These are phyloP conservation scores for Glaucomys volans DNA, from an alignment of 2,113 vertebrate genomes.

Conservation along the genomic window DNA sequence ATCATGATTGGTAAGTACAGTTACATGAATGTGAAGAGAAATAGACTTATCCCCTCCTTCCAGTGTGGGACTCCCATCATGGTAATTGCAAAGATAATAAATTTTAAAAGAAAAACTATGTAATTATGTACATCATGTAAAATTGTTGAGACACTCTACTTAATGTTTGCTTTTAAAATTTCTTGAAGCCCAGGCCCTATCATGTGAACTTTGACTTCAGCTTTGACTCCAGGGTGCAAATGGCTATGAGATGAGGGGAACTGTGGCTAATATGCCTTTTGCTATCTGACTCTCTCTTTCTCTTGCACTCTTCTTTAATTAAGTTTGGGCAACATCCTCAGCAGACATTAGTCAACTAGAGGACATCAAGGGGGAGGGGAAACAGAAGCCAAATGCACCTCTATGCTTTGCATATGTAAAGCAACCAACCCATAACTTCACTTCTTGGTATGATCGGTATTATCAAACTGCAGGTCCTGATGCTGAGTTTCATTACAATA, in stretches of 20 bases:
- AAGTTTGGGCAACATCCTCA: background rate
- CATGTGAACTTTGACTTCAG: background rate
- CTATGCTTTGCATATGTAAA: background rate
- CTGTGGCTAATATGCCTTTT: background rate
- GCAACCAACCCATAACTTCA: constrained; percentile 22
- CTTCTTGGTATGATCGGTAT: constrained; percentile 22
- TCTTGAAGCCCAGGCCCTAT: background rate
- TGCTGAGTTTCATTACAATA: constrained; percentile 74
- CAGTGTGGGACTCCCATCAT: background rate
- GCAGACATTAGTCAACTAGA: constrained; percentile 41
- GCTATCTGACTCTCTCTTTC: background rate
- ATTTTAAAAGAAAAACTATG: background rate
- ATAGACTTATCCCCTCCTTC: background rate
- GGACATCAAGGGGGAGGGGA: background rate
- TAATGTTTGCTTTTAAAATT: background rate
- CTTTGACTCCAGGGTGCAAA: background rate
- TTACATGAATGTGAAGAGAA: background rate
- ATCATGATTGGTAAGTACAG: background rate
- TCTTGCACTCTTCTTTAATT: background rate
- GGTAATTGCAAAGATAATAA: too few species aligned
- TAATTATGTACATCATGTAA: background rate
- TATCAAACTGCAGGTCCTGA: background rate
- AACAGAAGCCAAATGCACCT: background rate
- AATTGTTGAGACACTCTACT: background rate
- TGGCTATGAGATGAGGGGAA: background rate